phyloP scores from a whole-genome alignment of 2,113 vertebrate genomes.

The Erythrocebus patas region DNA sequence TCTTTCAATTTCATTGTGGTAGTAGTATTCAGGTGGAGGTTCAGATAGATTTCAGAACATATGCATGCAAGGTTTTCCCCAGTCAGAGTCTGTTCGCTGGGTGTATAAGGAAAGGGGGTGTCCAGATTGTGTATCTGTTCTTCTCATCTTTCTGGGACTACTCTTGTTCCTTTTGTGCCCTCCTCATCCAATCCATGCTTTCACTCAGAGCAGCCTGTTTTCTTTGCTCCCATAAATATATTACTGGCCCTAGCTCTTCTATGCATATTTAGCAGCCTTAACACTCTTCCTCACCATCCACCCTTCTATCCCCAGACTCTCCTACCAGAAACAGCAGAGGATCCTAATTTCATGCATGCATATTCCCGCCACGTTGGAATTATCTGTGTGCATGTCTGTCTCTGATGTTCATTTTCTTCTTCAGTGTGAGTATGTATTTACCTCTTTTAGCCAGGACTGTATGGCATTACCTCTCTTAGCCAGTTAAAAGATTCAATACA shows the following conservation, averaged over 20 bases:
- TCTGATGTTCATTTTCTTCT: too few species aligned
- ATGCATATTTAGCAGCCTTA: too few species aligned
- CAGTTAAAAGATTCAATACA: fast-evolving
- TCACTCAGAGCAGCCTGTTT: background rate
- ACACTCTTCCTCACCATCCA: too few species aligned
- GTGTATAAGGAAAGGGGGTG: fast-evolving
- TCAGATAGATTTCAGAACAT: fast-evolving
- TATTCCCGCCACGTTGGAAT: background rate
- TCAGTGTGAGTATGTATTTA: too few species aligned
- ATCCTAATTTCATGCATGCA: too few species aligned
- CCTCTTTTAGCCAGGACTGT: too few species aligned
- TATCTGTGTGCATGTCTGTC: background rate
- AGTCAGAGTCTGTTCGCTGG: fast-evolving
- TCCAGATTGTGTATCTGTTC: fast-evolving
- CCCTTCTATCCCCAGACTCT: background rate
- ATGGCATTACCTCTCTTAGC: too few species aligned
- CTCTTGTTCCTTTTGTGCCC: fast-evolving
- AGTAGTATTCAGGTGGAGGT: fast-evolving
- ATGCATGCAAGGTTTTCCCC: background rate
- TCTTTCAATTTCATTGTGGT: background rate
- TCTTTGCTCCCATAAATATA: too few species aligned
- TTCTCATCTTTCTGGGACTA: too few species aligned
- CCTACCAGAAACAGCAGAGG: background rate
- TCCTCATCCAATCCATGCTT: fast-evolving
- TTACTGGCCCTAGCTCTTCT: background rate